phyloP scores from a whole-genome alignment of 2,113 vertebrate genomes.

The Cisticola juncidis region DNA sequence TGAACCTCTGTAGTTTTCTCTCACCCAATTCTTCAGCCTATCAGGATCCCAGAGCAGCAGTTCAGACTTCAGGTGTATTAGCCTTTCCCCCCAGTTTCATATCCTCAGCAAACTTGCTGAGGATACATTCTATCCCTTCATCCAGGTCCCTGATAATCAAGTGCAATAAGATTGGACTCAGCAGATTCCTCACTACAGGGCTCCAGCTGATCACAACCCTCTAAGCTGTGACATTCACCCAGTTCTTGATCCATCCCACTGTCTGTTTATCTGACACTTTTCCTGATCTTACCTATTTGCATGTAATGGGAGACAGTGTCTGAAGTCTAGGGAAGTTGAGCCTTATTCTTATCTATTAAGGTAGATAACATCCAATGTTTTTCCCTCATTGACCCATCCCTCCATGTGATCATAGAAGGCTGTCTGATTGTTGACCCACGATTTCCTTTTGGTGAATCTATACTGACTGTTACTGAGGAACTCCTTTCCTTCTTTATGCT shows the following conservation, averaged over 20 bases:
- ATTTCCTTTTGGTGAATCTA: not conserved
- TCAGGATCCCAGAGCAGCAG: not conserved
- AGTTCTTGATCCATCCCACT: not conserved
- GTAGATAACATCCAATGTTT: not conserved
- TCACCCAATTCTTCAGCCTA: not conserved
- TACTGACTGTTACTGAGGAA: not conserved
- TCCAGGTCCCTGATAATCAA: not conserved
- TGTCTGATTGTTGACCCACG: not conserved
- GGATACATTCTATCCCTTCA: not conserved
- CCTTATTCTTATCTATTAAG: not conserved
- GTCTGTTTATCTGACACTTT: not conserved
- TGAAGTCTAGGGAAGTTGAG: not conserved
- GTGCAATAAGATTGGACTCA: not conserved
- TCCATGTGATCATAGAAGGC: not conserved
- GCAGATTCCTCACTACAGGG: not conserved
- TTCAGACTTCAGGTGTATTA: not conserved
- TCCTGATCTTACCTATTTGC: not conserved
- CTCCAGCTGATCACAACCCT: not conserved
- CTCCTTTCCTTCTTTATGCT: not conserved
- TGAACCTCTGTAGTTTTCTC: not conserved
- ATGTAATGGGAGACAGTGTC: not conserved
- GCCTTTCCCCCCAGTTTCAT: not conserved
- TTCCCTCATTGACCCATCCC: not conserved
- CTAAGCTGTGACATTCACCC: not conserved
- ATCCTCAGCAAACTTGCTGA: not conserved